Conservation (phyloP, 2,888 invertebrate species). For the Ophraella communa region DNA sequence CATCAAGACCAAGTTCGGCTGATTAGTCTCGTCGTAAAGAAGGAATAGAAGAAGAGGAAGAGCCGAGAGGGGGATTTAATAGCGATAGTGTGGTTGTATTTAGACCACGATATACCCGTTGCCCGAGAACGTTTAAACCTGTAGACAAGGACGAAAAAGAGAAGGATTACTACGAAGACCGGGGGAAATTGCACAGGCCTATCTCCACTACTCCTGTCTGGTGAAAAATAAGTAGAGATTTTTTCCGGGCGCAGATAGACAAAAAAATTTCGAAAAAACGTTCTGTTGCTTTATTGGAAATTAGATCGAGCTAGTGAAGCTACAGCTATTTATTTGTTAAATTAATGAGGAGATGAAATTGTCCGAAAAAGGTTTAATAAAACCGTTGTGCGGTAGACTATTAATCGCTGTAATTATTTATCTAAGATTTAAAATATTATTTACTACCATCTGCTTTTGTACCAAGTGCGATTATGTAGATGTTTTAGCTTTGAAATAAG, state of each 20-base stretch:
- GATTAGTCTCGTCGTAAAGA: conserved; percentile 43
- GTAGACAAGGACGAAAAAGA: conserved; percentile 6
- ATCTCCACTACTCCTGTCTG: conserved; percentile 3
- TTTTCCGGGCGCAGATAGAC: not conserved
- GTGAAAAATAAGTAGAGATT: conserved; percentile 13
- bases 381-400: too few relatives aligned
- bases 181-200: conserved; percentile 12
- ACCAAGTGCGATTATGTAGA: too few relatives aligned
- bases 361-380: too few relatives aligned
- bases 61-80: conserved; percentile 31
- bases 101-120: conserved; percentile 7
- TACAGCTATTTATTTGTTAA: too few relatives aligned
- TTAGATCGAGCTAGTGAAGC: not conserved
- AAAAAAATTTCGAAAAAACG: too few relatives aligned
- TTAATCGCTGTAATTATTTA: too few relatives aligned
- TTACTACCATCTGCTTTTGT: too few relatives aligned
- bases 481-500: too few relatives aligned
- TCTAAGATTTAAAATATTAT: too few relatives aligned
- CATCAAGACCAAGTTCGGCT: conserved; percentile 46
- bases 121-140: not conserved
- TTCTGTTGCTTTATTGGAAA: conserved; percentile 6
- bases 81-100: conserved; percentile 29
- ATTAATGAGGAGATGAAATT: too few relatives aligned
- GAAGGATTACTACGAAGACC: conserved; percentile 12
- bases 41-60: conserved; percentile 29